These are phyloP conservation scores for Drosophila rubida DNA, from an alignment of 2,888 invertebrate species.

Conservation along the genomic window DNA sequence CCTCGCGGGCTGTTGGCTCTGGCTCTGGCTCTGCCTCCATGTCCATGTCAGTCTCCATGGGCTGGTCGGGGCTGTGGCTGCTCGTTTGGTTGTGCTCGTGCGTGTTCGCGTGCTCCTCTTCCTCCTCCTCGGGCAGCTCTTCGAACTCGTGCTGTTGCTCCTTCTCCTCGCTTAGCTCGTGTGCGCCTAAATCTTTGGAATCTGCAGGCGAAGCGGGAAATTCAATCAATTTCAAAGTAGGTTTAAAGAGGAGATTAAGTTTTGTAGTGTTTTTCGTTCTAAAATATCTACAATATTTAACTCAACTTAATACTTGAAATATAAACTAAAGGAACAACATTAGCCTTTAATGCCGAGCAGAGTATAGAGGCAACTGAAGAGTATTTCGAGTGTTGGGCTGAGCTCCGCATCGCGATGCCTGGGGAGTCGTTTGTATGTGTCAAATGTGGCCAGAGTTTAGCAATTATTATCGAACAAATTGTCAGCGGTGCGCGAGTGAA, in stretches of 20 bases:
- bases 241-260: too few species aligned
- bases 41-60: constrained; percentile 55
- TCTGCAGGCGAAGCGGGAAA: constrained; percentile 65
- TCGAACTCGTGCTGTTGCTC: constrained; percentile 52
- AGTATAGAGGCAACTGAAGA: not conserved
- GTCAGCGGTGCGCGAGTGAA: constrained; percentile 74
- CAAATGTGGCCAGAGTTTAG: constrained; percentile 83
- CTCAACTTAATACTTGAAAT: too few species aligned
- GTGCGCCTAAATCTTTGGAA: constrained; percentile 83
- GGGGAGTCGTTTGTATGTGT: constrained; percentile 50
- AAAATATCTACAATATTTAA: too few species aligned
- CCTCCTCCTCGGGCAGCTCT: constrained; percentile 49
- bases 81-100: constrained; percentile 36
- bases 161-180: constrained; percentile 77
- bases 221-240: not conserved
- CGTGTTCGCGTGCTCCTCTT: constrained; percentile 1
- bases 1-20: constrained; percentile 24
- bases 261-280: too few species aligned
- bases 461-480: constrained; percentile 85
- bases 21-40: constrained; percentile 36
- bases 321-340: too few species aligned
- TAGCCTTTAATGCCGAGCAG: too few species aligned
- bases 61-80: constrained; percentile 39
- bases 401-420: not conserved
- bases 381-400: not conserved